Evolutionary conservation across 2,888 invertebrate genomes (phyloP).

Genomic region (Caenorhabditis parvicauda): DNA sequence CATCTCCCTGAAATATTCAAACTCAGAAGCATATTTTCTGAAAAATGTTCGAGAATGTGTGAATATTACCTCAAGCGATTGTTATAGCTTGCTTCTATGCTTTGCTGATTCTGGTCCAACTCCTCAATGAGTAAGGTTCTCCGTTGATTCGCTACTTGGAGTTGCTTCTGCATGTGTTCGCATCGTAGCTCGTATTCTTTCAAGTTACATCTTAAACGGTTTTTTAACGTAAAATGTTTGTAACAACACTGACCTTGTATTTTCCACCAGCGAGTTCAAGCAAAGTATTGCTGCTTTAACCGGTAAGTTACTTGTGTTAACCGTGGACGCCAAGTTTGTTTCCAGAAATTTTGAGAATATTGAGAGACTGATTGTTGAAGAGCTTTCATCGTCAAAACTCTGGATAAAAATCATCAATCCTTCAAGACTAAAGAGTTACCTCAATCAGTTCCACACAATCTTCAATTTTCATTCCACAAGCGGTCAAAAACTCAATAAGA

Average conservation of each 20-base stretch:
- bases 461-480: conserved; percentile 41
- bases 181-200: conserved; percentile 34
- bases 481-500: conserved; percentile 44
- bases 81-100: conserved; percentile 46
- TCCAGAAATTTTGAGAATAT: conserved; percentile 42
- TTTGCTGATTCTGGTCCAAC: conserved; percentile 44
- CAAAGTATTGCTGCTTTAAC: conserved; percentile 42
- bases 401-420: conserved; percentile 10
- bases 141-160: conserved; percentile 45
- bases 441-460: conserved; percentile 40
- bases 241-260: conserved; percentile 30
- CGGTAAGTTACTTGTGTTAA: conserved; percentile 32
- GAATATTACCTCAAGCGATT: conserved; percentile 29
- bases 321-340: conserved; percentile 29
- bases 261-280: conserved; percentile 39
- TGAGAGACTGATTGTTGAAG: conserved; percentile 34
- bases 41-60: conserved; percentile 4
- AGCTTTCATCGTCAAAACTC: conserved; percentile 31
- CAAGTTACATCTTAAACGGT: conserved; percentile 26
- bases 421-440: conserved; percentile 13
- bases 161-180: conserved; percentile 44
- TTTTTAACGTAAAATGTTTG: neutral
- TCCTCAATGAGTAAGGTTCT: conserved; percentile 47
- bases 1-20: conserved; percentile 33
- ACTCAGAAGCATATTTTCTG: neutral